phyloP scores from a whole-genome alignment of 2,888 invertebrate species.

The Oxystoma pomonae region DNA sequence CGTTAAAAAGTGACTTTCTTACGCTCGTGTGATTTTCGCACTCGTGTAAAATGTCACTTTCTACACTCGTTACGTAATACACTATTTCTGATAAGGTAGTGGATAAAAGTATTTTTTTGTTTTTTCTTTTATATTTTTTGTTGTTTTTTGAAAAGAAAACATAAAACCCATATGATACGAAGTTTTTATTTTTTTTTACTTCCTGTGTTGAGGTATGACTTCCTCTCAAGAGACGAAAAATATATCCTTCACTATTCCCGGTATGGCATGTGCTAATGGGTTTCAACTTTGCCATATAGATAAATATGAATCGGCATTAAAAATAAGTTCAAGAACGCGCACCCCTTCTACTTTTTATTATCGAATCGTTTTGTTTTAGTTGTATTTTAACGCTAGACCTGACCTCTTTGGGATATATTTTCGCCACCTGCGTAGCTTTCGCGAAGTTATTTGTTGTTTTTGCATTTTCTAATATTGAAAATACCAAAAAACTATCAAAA shows the following conservation, averaged over 20 bases:
- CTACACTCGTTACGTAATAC: too few relatives aligned
- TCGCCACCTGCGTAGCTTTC: slow-evolving; percentile 11
- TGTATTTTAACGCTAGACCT: slow-evolving; percentile 32
- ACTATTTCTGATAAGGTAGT: too few relatives aligned
- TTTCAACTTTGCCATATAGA: not conserved
- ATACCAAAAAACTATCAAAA: slow-evolving; percentile 30
- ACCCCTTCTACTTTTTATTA: not conserved
- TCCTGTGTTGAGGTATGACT: too few relatives aligned
- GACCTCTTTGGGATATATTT: slow-evolving; percentile 32
- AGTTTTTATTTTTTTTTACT: too few relatives aligned
- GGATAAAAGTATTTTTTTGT: too few relatives aligned
- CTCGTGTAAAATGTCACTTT: too few relatives aligned
- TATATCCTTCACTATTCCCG: not conserved
- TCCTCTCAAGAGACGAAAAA: not conserved
- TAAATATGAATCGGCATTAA: not conserved
- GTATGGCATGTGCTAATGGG: not conserved
- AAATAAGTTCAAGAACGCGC: not conserved
- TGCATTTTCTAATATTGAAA: not conserved
- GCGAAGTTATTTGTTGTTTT: slow-evolving; percentile 4
- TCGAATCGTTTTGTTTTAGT: slow-evolving; percentile 26
- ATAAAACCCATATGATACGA: too few relatives aligned
- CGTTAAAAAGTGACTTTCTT: too few relatives aligned
- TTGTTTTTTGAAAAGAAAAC: too few relatives aligned
- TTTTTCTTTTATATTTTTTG: too few relatives aligned
- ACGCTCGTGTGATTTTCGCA: too few relatives aligned